Evolutionary conservation across 2,113 vertebrate genomes (phyloP), one percentile per base, ranked within the genome.

Genomic region (Macroglossus sobrinus): DNA sequence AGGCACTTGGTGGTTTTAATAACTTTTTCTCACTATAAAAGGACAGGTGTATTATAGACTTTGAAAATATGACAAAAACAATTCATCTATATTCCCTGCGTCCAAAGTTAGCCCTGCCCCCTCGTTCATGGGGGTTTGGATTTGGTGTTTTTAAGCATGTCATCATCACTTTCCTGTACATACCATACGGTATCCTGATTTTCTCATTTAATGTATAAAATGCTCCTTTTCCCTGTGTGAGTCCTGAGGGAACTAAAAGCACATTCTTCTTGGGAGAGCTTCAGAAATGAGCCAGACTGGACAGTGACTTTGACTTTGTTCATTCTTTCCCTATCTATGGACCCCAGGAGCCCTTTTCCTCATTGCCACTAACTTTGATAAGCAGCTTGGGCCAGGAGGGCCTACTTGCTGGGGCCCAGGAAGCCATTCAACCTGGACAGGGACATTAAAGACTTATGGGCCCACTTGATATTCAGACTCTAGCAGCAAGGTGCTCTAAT

Each of bases 21-120:
- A 55, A 24, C 8, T 43, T 84, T 81, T 63, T 5, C 33, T 88
- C 76, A 78, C 89, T 95, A 35, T 74, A 87, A 92, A 91, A 84
- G 89, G n/a, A 40, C 30, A 71, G 80, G 87, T 35, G 95, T 95
- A 92, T 94, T 75, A 76, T 53, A 95, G 84, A 84, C 94, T 75
- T 81, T 94, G 91, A 82, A 96, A 95, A 68, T 78, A 81, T 78
- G 94, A 84, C 76, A 88, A 85, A 92, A 88, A 79, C 81, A 80
- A 40, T 45, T 76, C 45, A 50, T 59, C 63, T 28, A 2, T 45
- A 57, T n/a, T 78, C 28, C 64, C 19, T 30, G 71, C 72, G 35
- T 87, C 75, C 55, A 47, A n/a, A 95, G 33, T 45, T 50, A 74
- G 40, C 45, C 57, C 22, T 26, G 11, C 4, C 26, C 59, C 4